Evolutionary conservation across 2,113 vertebrate genomes (phyloP).

Genomic region (Arvicanthis niloticus): DNA sequence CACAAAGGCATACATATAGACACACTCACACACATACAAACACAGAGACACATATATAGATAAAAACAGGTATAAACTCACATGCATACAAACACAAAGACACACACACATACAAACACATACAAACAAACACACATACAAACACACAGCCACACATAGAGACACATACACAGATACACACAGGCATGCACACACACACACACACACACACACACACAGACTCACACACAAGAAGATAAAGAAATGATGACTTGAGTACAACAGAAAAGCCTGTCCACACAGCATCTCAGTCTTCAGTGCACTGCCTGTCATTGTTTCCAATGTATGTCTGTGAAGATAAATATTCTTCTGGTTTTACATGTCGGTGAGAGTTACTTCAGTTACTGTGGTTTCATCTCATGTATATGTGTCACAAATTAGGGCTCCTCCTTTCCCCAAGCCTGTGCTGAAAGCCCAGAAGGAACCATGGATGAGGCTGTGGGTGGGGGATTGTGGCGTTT

Average conservation of each 20-base stretch:
- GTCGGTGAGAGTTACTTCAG: not conserved
- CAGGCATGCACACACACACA: not conserved
- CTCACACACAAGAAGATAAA: not conserved
- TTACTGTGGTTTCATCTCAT: constrained; percentile 7
- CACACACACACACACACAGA: not conserved
- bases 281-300: not conserved
- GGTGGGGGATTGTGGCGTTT: not conserved
- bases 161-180: not conserved
- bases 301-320: not conserved
- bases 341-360: constrained; percentile 36
- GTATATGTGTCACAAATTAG: not conserved
- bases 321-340: fast-evolving
- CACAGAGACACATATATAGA: not conserved
- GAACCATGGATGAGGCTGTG: not conserved
- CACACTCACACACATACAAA: not conserved
- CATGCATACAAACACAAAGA: not conserved
- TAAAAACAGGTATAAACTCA: no score
- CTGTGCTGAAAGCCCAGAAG: constrained; percentile 42
- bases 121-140: not conserved
- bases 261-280: not conserved
- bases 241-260: not conserved
- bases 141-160: not conserved
- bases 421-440: not conserved
- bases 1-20: not conserved
- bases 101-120: not conserved